These are phyloP conservation scores for Leptobrachium leishanense DNA, from an alignment of 2,113 vertebrate genomes.

Conservation along the genomic window DNA sequence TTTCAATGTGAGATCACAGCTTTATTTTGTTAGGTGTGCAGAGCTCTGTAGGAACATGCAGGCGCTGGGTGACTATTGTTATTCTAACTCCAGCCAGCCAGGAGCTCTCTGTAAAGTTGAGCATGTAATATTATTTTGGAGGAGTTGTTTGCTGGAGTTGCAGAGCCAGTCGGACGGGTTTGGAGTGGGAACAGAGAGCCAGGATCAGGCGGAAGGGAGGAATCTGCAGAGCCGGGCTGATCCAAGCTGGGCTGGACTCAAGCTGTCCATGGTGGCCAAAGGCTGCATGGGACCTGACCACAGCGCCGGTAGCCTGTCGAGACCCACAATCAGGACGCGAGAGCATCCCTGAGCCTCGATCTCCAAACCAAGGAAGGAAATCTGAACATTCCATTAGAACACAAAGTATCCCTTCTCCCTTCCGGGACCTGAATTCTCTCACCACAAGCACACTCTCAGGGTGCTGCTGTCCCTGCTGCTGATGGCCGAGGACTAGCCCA, in stretches of 20 bases:
- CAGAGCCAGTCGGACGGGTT: constrained; percentile 87
- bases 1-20: constrained; percentile 49
- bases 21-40: constrained; percentile 46
- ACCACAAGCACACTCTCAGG: not conserved
- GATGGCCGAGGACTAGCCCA: not conserved
- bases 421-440: constrained; percentile 52
- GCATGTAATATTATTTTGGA: constrained; percentile 61
- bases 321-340: not conserved
- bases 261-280: not conserved
- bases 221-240: constrained; percentile 14
- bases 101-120: constrained; percentile 64
- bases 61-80: constrained; percentile 60
- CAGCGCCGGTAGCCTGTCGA: not conserved
- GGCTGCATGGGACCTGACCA: not conserved
- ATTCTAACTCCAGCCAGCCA: constrained; percentile 57
- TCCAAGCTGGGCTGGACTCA: constrained; percentile 12
- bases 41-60: constrained; percentile 58
- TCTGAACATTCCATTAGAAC: constrained; percentile 9
- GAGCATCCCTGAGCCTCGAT: not conserved
- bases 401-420: constrained; percentile 48
- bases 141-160: constrained; percentile 70
- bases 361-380: constrained; percentile 9
- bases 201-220: constrained; percentile 41
- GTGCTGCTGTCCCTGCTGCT: constrained; percentile 17
- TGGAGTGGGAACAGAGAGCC: constrained; percentile 62